phyloP scores from a whole-genome alignment of 2,797 vertebrate species.

The Poeciliopsis turneri region DNA sequence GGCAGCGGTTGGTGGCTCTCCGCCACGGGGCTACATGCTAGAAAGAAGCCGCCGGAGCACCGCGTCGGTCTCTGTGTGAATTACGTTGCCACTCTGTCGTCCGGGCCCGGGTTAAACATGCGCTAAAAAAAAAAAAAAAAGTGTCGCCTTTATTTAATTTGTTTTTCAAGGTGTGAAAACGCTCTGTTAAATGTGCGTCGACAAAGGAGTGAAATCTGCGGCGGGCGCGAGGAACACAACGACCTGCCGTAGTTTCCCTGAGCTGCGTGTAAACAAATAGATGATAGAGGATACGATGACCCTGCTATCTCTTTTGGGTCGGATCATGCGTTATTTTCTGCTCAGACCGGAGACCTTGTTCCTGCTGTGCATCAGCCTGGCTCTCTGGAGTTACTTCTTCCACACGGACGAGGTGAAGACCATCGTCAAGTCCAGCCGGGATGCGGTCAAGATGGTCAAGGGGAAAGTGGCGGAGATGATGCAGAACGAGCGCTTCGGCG shows the following conservation, averaged over 20 bases:
- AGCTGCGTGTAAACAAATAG: slow-evolving; percentile 64
- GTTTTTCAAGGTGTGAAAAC: slow-evolving; percentile 8
- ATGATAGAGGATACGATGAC: slow-evolving; percentile 98
- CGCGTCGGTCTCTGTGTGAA: background rate
- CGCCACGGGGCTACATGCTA: slow-evolving; percentile 56
- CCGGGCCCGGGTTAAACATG: slow-evolving; percentile 19
- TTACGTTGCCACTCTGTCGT: slow-evolving; percentile 11
- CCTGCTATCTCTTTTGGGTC: slow-evolving; percentile 98
- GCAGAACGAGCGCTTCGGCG: slow-evolving; percentile 94
- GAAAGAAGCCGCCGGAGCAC: slow-evolving; percentile 39
- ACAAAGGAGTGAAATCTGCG: slow-evolving; percentile 65
- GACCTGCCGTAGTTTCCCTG: slow-evolving; percentile 66
- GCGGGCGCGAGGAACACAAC: slow-evolving; percentile 48
- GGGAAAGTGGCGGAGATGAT: slow-evolving; percentile 99
- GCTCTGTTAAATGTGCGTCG: slow-evolving; percentile 52
- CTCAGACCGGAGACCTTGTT: slow-evolving; percentile 98
- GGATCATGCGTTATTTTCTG: slow-evolving; percentile 99
- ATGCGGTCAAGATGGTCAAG: slow-evolving; percentile 99
- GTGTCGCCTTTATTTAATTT: background rate
- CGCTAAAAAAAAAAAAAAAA: slow-evolving; percentile 22
- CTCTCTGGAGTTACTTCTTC: slow-evolving; percentile 99
- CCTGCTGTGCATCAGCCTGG: slow-evolving; percentile 96
- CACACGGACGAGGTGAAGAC: slow-evolving; percentile 99
- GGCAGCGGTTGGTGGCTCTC: slow-evolving; percentile 45
- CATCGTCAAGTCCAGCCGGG: slow-evolving; percentile 98